Percentiles rank a stretch among this genome's conserved stretches.
phyloP scores from a whole-genome alignment of 2,113 vertebrate species.

The Coptodon bakossiorum region DNA sequence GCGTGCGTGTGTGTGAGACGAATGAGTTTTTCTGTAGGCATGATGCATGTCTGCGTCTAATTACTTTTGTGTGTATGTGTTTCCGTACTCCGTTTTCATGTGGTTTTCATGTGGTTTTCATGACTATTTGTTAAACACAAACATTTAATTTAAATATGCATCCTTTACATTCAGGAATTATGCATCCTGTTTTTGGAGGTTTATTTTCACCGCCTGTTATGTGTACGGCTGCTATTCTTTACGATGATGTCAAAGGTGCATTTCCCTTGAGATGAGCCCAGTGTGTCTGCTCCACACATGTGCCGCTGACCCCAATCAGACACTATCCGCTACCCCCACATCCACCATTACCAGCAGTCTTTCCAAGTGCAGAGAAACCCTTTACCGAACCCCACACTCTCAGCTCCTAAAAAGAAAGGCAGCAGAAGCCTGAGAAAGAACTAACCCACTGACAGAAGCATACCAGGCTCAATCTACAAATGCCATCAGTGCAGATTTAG shows the following conservation, averaged over 20 bases:
- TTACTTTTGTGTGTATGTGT: not conserved
- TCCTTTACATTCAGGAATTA: not conserved
- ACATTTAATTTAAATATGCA: not conserved
- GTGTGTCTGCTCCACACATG: not conserved
- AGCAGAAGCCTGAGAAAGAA: slow-evolving; percentile 44
- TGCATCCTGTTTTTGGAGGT: not conserved
- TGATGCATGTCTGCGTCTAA: not conserved
- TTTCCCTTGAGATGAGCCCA: slow-evolving; percentile 14
- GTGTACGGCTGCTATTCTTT: slow-evolving; percentile 1
- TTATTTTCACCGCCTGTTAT: not conserved
- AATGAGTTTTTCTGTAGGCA: not conserved
- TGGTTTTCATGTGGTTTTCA: not conserved
- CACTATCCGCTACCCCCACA: not conserved
- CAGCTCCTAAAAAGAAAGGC: not conserved
- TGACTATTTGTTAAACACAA: not conserved
- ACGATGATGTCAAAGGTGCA: not conserved
- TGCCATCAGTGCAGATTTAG: slow-evolving; percentile 15
- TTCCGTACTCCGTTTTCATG: not conserved
- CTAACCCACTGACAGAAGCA: slow-evolving; percentile 23
- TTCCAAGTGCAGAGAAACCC: not conserved
- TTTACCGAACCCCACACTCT: not conserved
- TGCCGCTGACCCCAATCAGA: not conserved
- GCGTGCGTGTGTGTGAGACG: not conserved
- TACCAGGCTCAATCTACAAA: slow-evolving; percentile 8
- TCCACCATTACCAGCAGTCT: not conserved